A percentile compares a stretch with the other conserved stretches of the same genome.
phyloP scores from a whole-genome alignment of 1,140 invertebrate genomes.

The Hyphantria cunea region DNA sequence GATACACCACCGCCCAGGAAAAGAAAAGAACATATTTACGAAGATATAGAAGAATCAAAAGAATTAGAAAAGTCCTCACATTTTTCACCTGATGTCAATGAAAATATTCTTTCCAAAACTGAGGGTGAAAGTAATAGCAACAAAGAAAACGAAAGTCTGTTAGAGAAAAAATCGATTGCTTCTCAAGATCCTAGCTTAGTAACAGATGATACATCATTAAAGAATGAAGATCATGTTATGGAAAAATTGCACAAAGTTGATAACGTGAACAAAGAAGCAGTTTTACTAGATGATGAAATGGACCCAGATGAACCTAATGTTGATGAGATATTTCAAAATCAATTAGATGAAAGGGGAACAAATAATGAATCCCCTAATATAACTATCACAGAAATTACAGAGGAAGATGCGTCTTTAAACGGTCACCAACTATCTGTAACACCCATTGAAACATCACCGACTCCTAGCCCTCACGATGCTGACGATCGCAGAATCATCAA shows the following conservation, averaged over 20 bases:
- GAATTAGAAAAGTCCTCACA: slow-evolving; percentile 50
- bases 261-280: slow-evolving; percentile 58
- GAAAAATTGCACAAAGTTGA: slow-evolving; percentile 67
- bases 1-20: slow-evolving; percentile 69
- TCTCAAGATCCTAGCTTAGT: slow-evolving; percentile 73
- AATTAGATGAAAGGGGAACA: slow-evolving; percentile 56
- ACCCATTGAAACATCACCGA: slow-evolving; percentile 66
- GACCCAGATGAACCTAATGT: slow-evolving; percentile 72
- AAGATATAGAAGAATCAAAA: slow-evolving; percentile 80
- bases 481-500: slow-evolving; percentile 48
- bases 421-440: slow-evolving; percentile 53
- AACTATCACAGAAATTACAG: slow-evolving; percentile 77
- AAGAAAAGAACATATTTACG: slow-evolving; percentile 83
- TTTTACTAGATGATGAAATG: slow-evolving; percentile 60
- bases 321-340: slow-evolving; percentile 68
- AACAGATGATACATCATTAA: slow-evolving; percentile 70
- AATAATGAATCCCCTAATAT: slow-evolving; percentile 74
- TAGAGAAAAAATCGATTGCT: slow-evolving; percentile 67
- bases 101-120: slow-evolving; percentile 13
- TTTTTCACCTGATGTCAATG: slow-evolving; percentile 44
- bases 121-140: slow-evolving; percentile 38
- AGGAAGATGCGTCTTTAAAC: slow-evolving; percentile 57
- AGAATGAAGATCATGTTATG: slow-evolving; percentile 71
- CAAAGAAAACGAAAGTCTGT: slow-evolving; percentile 60
- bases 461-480: slow-evolving; percentile 56